Base-by-base conservation (phyloP, 2,113 vertebrate genomes). In the Halichoerus grypus region DNA sequence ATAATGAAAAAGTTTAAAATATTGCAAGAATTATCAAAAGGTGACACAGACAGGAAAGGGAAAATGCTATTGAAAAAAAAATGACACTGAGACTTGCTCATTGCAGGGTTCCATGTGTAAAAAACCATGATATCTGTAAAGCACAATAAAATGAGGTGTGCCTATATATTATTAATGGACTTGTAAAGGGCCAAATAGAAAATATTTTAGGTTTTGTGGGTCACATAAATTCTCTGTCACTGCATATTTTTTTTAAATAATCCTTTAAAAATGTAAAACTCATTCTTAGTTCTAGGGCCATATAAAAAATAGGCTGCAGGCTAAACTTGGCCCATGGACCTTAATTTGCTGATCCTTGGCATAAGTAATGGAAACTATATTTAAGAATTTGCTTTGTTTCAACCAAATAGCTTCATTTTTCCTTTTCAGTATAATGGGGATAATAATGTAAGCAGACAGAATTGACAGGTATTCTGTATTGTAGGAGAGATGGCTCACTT, bases 301-400 rank as follows among this genome's bases (percentile, higher is more conserved):
- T 86, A 33, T 6, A 14, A 33, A 77, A 94, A 95, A 57, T 28
- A 81, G 36, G 28, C 11, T 59, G 3, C 4, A 88, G 14, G 11
- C 61, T 24, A 46, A 83, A 76, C 67, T 77, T 77, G 22, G 53
- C 19, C 28, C 5, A 22, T 51, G 81, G 42, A 51, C 22, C 26
- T 88, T 92, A 42, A 69, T 81, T 80, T 94, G 49, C 28, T 91
- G 36, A 88, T 77, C 1, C 7, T 33, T 88, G 4, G 26, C 63
- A 86, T 79, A 96, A 92, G 11, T 72, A 67, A 61, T 87, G 42
- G n/a, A 95, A 95, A 93, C 67, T 91, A 46, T 51, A 39, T 82
- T 87, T 69, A 53, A 76, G 16, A 71, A 86, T 79, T 69, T 88
- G 39, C 46, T 94, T 93, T 94, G 19, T 18, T 96, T 84, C 24